Evolutionary conservation across 2,888 invertebrate species (phyloP), one percentile per base, ranked within the genome.

Genomic region (Maniola hyperantus): DNA sequence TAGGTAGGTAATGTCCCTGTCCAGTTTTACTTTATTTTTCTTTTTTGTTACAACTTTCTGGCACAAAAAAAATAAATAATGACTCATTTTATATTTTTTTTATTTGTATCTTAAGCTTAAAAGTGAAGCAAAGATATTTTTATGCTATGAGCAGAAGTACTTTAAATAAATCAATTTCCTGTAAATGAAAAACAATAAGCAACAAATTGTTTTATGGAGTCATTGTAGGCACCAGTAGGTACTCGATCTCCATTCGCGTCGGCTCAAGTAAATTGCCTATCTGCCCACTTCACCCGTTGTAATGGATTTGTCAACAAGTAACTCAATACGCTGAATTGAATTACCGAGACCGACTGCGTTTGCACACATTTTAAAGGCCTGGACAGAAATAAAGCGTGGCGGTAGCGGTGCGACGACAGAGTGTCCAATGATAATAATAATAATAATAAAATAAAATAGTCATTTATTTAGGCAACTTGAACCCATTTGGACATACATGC

Each of bases 241-340:
- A 46, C 46, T 64, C 64, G 46, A 50, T 65, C 63, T 62, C 66
- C 51, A 59, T 67, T 67, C 67, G 67, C 53, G 67, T 71, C 72
- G 65, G 58, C 59, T 73, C 73, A 68, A 71, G 67, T 70, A 74
- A 71, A 73, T 77, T 72, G 72, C 76, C 77, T 78, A 75, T 76
- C 77, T 76, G 77, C 79, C 77, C 79, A 78, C 71, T 70, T 65
- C 66, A 69, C 67, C 71, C 71, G 71, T 71, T 76, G 77, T 89
- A 89, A 91, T 91, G 91, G 90, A 83, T 86, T 80, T 83, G 90
- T 91, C 89, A 91, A 90, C 91, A 89, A 80, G 89, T 84, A 90
- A 89, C 82, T 80, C 81, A 78, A 90, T 79, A 84, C 79, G 75
- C 70, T 76, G 88, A 87, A 85, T 89, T 82, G 81, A 84, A 84